Evolutionary conservation across 2,888 invertebrate genomes (phyloP).

Genomic region (Ptychoptera albimana): DNA sequence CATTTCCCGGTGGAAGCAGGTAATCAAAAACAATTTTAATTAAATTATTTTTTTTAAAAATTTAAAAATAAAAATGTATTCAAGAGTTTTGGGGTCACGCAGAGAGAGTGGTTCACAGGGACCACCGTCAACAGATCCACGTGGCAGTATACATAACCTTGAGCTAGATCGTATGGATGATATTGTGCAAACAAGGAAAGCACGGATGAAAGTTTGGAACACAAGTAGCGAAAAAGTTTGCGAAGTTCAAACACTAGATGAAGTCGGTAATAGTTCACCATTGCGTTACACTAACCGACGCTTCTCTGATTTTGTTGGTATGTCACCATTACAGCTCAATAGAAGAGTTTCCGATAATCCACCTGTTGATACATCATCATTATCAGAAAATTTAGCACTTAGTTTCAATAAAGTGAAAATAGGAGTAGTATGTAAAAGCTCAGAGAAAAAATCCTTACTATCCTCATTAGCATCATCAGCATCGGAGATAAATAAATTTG

Average conservation of each 20-base stretch:
- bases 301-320: conserved; percentile 54
- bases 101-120: conserved; percentile 35
- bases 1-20: conserved; percentile 41
- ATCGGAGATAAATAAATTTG: conserved; percentile 59
- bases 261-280: conserved; percentile 35
- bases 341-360: conserved; percentile 62
- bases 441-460: conserved; percentile 7
- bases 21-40: conserved; percentile 20
- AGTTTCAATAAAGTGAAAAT: too few species aligned
- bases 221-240: conserved; percentile 66
- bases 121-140: conserved; percentile 53
- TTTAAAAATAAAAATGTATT: too few species aligned
- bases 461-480: conserved; percentile 66
- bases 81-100: conserved; percentile 18
- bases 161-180: conserved; percentile 82
- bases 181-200: conserved; percentile 64
- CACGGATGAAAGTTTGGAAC: conserved; percentile 71
- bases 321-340: conserved; percentile 39
- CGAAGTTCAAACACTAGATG: conserved; percentile 66
- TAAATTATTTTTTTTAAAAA: not conserved
- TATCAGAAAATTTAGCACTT: conserved; percentile 11
- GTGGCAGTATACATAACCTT: conserved; percentile 66
- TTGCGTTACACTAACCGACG: conserved; percentile 47
- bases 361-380: conserved; percentile 25
- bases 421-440: too few species aligned